Evolutionary conservation across 2,113 vertebrate genomes (phyloP).

Genomic region (Lipotes vexillifer): DNA sequence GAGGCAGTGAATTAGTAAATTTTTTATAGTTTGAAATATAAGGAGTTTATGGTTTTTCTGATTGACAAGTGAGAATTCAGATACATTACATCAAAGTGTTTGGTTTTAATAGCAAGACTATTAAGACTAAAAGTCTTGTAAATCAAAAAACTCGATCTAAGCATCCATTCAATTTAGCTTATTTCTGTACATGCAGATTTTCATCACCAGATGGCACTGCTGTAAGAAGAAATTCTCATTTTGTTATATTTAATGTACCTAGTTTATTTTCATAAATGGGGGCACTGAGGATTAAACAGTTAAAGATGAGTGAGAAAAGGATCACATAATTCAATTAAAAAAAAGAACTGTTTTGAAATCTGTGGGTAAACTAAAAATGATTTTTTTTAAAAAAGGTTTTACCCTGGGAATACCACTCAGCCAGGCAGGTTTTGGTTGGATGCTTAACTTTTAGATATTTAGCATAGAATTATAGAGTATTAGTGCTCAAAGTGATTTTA

Average conservation of each 20-base stretch:
- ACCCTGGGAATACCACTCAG: neutral
- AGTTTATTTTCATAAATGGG: slow-evolving; percentile 14
- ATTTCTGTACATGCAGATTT: slow-evolving; percentile 5
- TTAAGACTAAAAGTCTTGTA: neutral
- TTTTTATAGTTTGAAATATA: neutral
- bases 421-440: neutral
- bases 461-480: neutral
- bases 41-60: neutral
- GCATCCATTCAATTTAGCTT: neutral
- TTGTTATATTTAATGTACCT: neutral
- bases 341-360: neutral
- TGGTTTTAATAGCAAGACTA: neutral
- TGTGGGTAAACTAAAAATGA: neutral
- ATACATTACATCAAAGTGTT: neutral
- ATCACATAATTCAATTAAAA: neutral
- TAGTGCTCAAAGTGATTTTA: neutral
- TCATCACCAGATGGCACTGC: slow-evolving; percentile 40
- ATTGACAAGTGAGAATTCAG: neutral
- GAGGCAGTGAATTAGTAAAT: neutral
- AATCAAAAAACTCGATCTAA: neutral
- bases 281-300: neutral
- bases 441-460: neutral
- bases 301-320: neutral
- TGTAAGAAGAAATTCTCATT: neutral
- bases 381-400: neutral